Percentiles rank a stretch among this genome's conserved stretches.
These are phyloP conservation scores for Myanophis thanlyinensis DNA, from an alignment of 2,113 vertebrate species.

Conservation along the genomic window DNA sequence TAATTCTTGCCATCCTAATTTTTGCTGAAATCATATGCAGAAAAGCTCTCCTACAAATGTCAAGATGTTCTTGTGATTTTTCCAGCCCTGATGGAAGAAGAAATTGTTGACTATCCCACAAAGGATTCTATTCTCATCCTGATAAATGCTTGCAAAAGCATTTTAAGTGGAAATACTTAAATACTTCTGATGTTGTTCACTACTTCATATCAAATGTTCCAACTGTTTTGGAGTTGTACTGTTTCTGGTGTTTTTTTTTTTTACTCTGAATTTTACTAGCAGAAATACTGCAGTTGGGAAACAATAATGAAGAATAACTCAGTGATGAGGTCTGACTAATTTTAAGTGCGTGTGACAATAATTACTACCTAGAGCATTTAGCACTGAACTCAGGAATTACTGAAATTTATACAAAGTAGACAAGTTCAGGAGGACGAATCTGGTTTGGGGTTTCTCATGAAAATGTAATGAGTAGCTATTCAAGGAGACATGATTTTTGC, in stretches of 20 bases:
- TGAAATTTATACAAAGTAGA: conserved; percentile 53
- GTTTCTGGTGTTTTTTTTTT: neutral
- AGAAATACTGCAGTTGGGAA: conserved; percentile 38
- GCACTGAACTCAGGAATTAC: conserved; percentile 33
- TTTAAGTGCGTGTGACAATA: conserved; percentile 52
- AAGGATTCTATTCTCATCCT: neutral
- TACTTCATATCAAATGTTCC: conserved; percentile 7
- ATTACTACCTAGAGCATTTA: conserved; percentile 56
- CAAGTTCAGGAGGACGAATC: conserved; percentile 2
- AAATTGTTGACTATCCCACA: neutral
- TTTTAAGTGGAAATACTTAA: neutral
- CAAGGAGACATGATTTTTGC: conserved; percentile 10
- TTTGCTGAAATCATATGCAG: conserved; percentile 2
- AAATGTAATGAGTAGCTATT: conserved; percentile 35
- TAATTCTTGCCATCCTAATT: conserved; percentile 17
- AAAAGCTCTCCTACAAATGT: neutral
- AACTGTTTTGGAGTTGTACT: neutral
- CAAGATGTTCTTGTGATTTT: neutral
- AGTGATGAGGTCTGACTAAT: conserved; percentile 49
- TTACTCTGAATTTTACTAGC: conserved; percentile 20
- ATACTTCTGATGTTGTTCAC: conserved; percentile 4
- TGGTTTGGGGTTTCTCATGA: conserved; percentile 9
- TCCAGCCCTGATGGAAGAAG: neutral
- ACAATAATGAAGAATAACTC: conserved; percentile 30
- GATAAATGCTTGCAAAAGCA: conserved; percentile 3